Conservation (phyloP, 2,888 invertebrate genomes). For the Minunthozetes semirufus region DNA sequence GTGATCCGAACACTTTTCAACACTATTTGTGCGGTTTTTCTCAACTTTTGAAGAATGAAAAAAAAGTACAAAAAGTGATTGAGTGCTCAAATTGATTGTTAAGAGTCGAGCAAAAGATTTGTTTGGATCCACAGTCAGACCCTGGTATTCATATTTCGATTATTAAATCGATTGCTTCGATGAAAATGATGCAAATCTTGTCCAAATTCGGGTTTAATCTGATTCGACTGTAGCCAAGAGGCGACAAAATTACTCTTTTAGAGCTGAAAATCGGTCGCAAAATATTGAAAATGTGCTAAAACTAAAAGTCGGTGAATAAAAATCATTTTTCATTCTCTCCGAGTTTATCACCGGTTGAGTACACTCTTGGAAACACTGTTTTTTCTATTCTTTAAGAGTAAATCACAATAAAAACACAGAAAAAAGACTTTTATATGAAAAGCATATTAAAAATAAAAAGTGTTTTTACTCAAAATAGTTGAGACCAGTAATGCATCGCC, state of each 20-base stretch:
- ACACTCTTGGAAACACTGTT: background rate
- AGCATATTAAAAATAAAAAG: background rate
- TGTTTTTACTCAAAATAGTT: background rate
- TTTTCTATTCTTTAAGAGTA: background rate
- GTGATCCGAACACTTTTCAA: background rate
- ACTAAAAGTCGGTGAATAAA: constrained; percentile 6
- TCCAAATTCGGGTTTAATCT: no score
- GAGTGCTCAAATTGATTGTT: background rate
- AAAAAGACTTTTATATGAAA: background rate
- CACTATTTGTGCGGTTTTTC: background rate
- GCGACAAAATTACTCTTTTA: background rate
- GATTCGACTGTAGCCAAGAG: background rate
- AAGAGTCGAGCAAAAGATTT: background rate
- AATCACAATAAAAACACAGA: constrained; percentile 14
- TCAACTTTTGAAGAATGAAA: background rate
- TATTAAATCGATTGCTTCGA: background rate
- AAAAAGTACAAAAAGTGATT: constrained; percentile 23
- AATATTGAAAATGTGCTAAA: constrained; percentile 8
- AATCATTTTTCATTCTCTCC: constrained; percentile 27
- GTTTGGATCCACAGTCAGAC: background rate
- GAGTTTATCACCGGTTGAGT: constrained; percentile 3
- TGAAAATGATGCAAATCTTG: no score
- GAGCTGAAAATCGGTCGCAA: background rate
- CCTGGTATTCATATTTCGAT: background rate
- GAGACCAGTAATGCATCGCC: background rate